These are phyloP conservation scores for Drosophila ogumai DNA, from an alignment of 1,140 invertebrate species.

Conservation along the genomic window DNA sequence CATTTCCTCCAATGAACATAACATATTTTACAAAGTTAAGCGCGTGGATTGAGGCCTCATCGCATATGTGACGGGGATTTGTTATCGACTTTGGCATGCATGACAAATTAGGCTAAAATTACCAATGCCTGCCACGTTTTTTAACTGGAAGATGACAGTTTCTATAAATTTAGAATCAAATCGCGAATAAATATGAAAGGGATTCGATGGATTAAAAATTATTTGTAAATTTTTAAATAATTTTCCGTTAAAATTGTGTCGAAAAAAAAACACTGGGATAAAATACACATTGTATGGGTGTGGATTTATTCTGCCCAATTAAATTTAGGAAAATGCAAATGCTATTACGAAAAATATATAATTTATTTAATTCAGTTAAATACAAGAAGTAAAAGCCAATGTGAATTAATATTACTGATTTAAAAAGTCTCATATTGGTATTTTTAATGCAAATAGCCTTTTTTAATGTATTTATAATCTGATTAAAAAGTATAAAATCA, in stretches of 20 bases:
- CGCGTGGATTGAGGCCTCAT: conserved; percentile 16
- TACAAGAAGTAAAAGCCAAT: neutral
- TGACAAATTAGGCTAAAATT: conserved; percentile 12
- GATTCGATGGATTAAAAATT: neutral
- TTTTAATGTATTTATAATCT: neutral
- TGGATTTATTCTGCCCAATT: neutral
- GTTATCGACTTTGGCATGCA: conserved; percentile 11
- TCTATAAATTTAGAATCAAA: neutral
- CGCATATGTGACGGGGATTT: conserved; percentile 28
- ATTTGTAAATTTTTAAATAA: neutral
- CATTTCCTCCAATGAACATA: conserved; percentile 22
- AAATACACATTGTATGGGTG: neutral
- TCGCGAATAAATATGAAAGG: neutral
- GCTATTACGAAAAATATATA: neutral
- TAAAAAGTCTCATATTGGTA: neutral
- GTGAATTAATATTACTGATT: neutral
- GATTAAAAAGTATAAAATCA: neutral
- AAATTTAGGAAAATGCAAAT: neutral
- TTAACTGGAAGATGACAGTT: conserved; percentile 1
- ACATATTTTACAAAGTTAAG: conserved; percentile 30
- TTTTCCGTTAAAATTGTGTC: neutral
- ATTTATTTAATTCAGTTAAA: neutral
- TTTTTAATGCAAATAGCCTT: neutral
- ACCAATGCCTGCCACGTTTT: conserved; percentile 4
- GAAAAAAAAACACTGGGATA: no score